These are phyloP conservation scores for Aeoliscus strigatus DNA, from an alignment of 2,797 vertebrate species.

Conservation along the genomic window DNA sequence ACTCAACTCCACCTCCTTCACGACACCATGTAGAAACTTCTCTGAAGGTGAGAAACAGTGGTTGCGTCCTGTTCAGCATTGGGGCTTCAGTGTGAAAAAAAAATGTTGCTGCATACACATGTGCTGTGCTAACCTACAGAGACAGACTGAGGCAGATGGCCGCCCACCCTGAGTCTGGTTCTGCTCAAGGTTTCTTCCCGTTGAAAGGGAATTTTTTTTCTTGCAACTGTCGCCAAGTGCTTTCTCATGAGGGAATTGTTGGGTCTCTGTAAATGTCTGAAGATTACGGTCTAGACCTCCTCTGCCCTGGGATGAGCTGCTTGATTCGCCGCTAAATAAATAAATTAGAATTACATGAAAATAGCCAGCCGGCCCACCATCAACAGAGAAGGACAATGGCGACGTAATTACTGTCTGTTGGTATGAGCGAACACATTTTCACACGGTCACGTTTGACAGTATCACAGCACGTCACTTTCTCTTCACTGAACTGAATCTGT, in stretches of 20 bases:
- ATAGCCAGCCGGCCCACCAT: no score
- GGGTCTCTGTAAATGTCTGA: no score
- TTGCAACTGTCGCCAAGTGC: no score
- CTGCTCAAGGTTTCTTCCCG: no score
- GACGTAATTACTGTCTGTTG: slow-evolving; percentile 32
- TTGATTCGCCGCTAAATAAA: no score
- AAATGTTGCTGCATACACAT: slow-evolving; percentile 31
- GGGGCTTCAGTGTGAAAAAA: no score
- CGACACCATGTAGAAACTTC: slow-evolving; percentile 64
- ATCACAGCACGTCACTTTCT: slow-evolving; percentile 26
- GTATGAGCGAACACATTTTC: slow-evolving; percentile 14
- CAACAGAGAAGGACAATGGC: slow-evolving; percentile 29
- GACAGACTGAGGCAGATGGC: slow-evolving; percentile 2
- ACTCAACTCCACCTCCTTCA: slow-evolving; percentile 71
- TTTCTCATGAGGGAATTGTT: no score
- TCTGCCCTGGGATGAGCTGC: no score
- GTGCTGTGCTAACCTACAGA: slow-evolving; percentile 32
- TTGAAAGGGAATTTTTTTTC: no score
- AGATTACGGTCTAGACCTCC: no score
- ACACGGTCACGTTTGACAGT: slow-evolving; percentile 23
- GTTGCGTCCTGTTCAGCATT: slow-evolving; percentile 14
- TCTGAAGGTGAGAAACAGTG: slow-evolving; percentile 16
- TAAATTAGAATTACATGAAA: no score
- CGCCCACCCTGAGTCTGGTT: no score
- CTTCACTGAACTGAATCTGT: slow-evolving; percentile 24